Conservation (phyloP, 2,888 invertebrate genomes). For the Aspidapion aeneum region DNA sequence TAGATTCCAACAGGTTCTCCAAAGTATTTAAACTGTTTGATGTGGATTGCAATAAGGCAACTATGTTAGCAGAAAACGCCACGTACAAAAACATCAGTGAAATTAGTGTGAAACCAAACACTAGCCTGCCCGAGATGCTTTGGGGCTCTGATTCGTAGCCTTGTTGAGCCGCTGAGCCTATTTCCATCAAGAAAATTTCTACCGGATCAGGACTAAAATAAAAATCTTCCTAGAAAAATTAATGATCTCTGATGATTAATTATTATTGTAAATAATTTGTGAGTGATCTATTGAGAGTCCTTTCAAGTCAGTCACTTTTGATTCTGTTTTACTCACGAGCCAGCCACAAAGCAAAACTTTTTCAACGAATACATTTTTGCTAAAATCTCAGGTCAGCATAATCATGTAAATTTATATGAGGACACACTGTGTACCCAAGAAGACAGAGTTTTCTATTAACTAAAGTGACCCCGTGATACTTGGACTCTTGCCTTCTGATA, state of each 20-base stretch:
- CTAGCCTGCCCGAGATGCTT: constrained; percentile 49
- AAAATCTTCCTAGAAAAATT: constrained; percentile 18
- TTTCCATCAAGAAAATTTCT: constrained; percentile 44
- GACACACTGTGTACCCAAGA: too few relatives aligned
- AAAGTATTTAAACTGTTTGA: constrained; percentile 55
- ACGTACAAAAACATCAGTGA: constrained; percentile 58
- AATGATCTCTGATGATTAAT: too few relatives aligned
- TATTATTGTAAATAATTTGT: constrained; percentile 14
- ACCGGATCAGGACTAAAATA: constrained; percentile 32
- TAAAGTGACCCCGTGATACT: too few relatives aligned
- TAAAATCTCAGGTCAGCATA: too few relatives aligned
- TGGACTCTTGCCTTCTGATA: too few relatives aligned
- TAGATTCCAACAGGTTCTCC: constrained; percentile 54
- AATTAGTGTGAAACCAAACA: constrained; percentile 38
- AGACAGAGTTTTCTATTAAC: too few relatives aligned
- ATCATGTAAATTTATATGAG: too few relatives aligned
- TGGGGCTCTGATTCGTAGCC: constrained; percentile 47
- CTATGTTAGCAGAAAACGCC: constrained; percentile 65
- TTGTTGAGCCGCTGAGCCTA: constrained; percentile 52
- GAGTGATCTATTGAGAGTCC: constrained; percentile 4
- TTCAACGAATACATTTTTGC: too few relatives aligned
- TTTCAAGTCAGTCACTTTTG: too few relatives aligned
- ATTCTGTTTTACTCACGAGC: too few relatives aligned
- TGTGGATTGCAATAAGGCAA: constrained; percentile 62
- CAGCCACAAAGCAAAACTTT: too few relatives aligned